phyloP scores from a whole-genome alignment of 2,797 vertebrate genomes.

The Neosilurus mollespiculum region DNA sequence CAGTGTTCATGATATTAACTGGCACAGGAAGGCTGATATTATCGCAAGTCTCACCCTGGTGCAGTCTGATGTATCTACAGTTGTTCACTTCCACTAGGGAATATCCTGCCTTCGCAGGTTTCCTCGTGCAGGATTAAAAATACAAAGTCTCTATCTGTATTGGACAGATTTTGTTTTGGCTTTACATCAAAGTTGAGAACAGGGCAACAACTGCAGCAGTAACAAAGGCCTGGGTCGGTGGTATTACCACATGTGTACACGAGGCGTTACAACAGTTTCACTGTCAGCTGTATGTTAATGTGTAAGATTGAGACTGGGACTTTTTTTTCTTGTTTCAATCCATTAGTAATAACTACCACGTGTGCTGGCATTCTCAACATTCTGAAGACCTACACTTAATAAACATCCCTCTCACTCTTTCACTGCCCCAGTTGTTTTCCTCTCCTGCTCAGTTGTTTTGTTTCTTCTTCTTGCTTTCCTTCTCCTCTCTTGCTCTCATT shows the following conservation, averaged over 20 bases:
- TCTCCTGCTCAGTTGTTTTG: constrained; percentile 2
- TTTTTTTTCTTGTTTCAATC: constrained; percentile 24
- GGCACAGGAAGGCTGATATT: constrained; percentile 47
- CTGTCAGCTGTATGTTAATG: constrained; percentile 29
- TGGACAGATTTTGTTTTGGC: constrained; percentile 16
- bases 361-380: constrained; percentile 50
- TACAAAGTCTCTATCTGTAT: constrained; percentile 18
- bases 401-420: constrained; percentile 34
- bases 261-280: constrained; percentile 4
- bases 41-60: constrained; percentile 21
- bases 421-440: constrained; percentile 24
- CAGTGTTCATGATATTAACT: constrained; percentile 41
- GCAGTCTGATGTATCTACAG: constrained; percentile 10
- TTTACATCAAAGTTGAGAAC: constrained; percentile 38
- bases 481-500: constrained; percentile 3
- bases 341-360: constrained; percentile 59
- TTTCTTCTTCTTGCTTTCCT: neutral
- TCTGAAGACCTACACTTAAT: constrained; percentile 41
- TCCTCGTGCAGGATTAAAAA: constrained; percentile 2
- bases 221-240: neutral
- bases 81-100: constrained; percentile 27
- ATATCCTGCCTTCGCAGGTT: neutral
- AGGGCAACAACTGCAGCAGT: constrained; percentile 9
- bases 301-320: constrained; percentile 28
- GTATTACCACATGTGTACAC: neutral